These are phyloP conservation scores for Condylura cristata DNA, from an alignment of 2,113 vertebrate species.

Conservation along the genomic window DNA sequence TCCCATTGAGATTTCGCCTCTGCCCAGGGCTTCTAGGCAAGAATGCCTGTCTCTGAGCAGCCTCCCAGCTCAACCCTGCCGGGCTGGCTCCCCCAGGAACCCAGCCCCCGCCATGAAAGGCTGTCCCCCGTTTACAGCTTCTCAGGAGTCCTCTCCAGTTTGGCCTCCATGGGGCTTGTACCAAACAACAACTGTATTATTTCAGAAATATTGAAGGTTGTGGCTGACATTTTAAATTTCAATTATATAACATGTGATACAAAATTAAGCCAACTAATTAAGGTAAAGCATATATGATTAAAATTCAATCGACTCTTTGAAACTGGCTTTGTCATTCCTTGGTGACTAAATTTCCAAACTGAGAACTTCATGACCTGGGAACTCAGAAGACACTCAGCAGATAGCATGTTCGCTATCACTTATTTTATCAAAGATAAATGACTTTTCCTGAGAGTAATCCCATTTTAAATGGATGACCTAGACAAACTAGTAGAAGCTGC, in stretches of 20 bases:
- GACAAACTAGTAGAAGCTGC: constrained; percentile 45
- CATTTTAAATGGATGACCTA: constrained; percentile 12
- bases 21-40: fast-evolving
- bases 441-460: constrained; percentile 14
- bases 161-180: neutral
- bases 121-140: neutral
- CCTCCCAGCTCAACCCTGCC: neutral
- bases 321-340: neutral
- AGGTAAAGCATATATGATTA: neutral
- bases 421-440: neutral
- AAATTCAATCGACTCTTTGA: neutral
- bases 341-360: neutral
- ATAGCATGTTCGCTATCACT: fast-evolving
- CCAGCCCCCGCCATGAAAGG: neutral
- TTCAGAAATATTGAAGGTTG: neutral
- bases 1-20: neutral
- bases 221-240: constrained; percentile 10
- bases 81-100: too few species aligned
- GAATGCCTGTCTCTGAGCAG: fast-evolving
- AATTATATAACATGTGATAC: neutral
- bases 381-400: neutral
- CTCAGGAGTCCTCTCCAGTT: too few species aligned
- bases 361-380: neutral
- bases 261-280: neutral
- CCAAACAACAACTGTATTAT: neutral